phyloP scores from a whole-genome alignment of 2,113 vertebrate species.

The Ceratotherium simum region DNA sequence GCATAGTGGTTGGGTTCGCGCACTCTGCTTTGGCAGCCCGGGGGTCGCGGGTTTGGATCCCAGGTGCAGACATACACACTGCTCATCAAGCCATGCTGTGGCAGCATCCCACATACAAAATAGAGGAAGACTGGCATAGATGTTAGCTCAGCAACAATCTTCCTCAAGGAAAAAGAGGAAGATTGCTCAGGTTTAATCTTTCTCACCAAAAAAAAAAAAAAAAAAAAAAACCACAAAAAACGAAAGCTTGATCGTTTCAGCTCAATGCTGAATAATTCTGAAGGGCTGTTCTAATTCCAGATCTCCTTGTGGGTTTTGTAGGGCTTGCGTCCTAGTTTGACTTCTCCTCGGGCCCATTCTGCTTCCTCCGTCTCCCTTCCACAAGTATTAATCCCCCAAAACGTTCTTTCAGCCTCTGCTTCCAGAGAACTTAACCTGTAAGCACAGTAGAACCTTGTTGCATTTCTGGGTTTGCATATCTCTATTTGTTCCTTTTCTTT shows the following conservation, averaged over 20 bases:
- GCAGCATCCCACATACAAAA: no score
- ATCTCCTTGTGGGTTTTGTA: background rate
- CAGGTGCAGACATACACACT: no score
- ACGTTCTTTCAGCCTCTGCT: background rate
- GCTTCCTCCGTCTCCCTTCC: background rate
- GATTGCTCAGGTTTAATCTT: no score
- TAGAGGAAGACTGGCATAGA: no score
- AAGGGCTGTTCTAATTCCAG: background rate
- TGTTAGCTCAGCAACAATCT: no score
- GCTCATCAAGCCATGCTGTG: no score
- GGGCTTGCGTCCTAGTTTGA: background rate
- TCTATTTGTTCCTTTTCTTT: background rate
- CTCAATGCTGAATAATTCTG: background rate
- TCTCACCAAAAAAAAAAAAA: no score
- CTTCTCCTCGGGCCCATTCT: background rate
- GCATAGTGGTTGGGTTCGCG: no score
- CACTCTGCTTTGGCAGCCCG: no score
- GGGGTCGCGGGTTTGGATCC: no score
- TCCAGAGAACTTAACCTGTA: background rate
- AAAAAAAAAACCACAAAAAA: no score
- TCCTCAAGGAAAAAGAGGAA: no score
- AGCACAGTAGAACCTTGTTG: background rate
- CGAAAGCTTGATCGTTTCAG: background rate
- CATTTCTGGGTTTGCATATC: background rate
- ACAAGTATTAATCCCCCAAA: background rate